Evolutionary conservation across 2,888 invertebrate genomes (phyloP).

Genomic region (Calliopum simillimum): DNA sequence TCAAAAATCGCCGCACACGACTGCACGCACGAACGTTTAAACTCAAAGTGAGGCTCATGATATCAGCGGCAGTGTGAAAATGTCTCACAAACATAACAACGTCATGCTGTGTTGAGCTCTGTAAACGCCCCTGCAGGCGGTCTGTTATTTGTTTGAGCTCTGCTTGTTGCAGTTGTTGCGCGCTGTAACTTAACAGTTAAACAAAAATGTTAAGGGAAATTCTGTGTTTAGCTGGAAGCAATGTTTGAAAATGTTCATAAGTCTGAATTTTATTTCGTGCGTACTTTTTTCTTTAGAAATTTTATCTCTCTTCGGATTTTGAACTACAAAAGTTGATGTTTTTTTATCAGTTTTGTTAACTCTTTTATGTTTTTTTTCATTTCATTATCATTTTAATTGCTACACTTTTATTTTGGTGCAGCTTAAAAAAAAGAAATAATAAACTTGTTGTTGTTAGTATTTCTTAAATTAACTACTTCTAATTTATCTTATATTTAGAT

Average conservation of each 20-base stretch:
- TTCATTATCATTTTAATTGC: constrained; percentile 25
- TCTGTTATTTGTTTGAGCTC: background rate
- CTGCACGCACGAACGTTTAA: constrained; percentile 32
- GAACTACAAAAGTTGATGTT: too few species aligned
- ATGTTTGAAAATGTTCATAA: background rate
- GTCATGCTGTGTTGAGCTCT: constrained; percentile 1
- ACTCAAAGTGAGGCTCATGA: constrained; percentile 27
- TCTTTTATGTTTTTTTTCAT: background rate
- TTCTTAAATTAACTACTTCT: background rate
- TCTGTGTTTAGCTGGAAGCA: background rate
- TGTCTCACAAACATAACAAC: constrained; percentile 8
- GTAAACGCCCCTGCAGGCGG: background rate
- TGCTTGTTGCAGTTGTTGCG: constrained; percentile 7
- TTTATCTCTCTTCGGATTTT: background rate
- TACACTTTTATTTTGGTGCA: background rate
- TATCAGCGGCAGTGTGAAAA: constrained; percentile 9
- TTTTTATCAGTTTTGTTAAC: background rate
- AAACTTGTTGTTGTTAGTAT: background rate
- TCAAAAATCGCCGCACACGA: constrained; percentile 1
- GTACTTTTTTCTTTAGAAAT: constrained; percentile 1
- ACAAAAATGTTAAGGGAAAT: background rate
- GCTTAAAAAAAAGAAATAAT: background rate
- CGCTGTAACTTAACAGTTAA: too few species aligned
- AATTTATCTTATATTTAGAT: constrained; percentile 14
- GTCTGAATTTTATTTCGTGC: background rate